These are phyloP conservation scores for Drosophila pseudoobscura DNA, from an alignment of 1,140 invertebrate species.

Conservation along the genomic window DNA sequence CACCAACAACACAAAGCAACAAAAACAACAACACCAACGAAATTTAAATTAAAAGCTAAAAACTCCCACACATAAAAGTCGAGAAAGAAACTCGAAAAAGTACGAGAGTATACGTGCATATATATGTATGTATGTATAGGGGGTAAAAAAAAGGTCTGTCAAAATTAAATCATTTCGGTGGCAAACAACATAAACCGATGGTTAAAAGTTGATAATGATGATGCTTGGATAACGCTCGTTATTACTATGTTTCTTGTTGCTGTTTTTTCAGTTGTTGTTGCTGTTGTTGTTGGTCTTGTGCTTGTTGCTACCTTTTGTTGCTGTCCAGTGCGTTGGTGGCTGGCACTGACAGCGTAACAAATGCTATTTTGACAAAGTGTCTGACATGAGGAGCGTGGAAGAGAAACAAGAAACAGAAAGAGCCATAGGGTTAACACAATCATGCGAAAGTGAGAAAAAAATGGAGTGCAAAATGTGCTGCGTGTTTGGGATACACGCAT, in stretches of 20 bases:
- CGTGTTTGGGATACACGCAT: conserved; percentile 47
- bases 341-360: conserved; percentile 79
- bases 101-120: not conserved
- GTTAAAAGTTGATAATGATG: conserved; percentile 82
- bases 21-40: conserved; percentile 29
- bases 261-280: conserved; percentile 24
- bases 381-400: conserved; percentile 81
- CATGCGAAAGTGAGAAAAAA: conserved; percentile 74
- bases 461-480: conserved; percentile 65
- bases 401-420: conserved; percentile 34
- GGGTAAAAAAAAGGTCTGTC: conserved; percentile 72
- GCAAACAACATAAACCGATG: conserved; percentile 81
- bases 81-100: conserved; percentile 71
- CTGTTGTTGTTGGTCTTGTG: conserved; percentile 13
- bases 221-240: conserved; percentile 80
- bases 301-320: conserved; percentile 48
- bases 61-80: conserved; percentile 81
- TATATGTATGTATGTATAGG: conserved; percentile 1
- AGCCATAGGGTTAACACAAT: conserved; percentile 42
- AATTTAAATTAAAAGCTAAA: conserved; percentile 81
- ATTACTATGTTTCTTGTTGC: conserved; percentile 63
- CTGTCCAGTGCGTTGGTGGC: conserved; percentile 77
- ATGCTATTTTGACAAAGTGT: conserved; percentile 82
- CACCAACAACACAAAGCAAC: conserved; percentile 54
- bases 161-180: conserved; percentile 82